Base-by-base conservation (phyloP, 2,888 invertebrate species). In the Tiliacea aurago region DNA sequence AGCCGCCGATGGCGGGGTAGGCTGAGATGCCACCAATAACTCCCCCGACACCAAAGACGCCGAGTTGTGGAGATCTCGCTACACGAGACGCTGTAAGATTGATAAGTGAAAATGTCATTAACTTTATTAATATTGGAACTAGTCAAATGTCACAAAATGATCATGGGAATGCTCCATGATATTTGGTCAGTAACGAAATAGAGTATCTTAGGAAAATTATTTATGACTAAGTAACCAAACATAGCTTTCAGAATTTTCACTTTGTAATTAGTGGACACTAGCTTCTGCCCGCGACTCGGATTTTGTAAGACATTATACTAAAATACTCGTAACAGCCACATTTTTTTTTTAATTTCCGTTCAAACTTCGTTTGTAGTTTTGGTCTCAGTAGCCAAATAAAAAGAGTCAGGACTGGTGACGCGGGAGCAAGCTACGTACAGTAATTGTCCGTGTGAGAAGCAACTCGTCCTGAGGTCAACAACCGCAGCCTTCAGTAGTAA, bases 41-140 rank as follows among this genome's bases (percentile, higher is more conserved):
- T 45, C 78, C 78, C 9, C 78, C 78, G 5, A 78, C 10, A 0
- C 78, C 78, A 45, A 78, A 76, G 0, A 61, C 77, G 6, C 81
- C 78, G 0, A 78, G 23, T 2, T 81, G 79, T 33, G 79, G 79
- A 58, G 78, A 78, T 64, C 78, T 64, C 10, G 4, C 49, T 51
- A 81, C 76, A 0, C 78, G 81, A 0, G n/a, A 51, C 1, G 66
- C 79, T 79, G 62, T 6, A 81, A 79, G 10, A 23, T 49, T 28
- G 0, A 4, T 2, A 13, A 23, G 3, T 13, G 1, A 20, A 28
- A 64, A 37, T 37, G 4, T 0, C 9, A 11, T 28, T 23, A 1
- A 45, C 23, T 23, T 23, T 45, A 45, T 45, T 28, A 58, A 33
- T 11, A 51, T 51, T 28, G 10, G 11, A 43, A 23, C 23, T 61